These are phyloP conservation scores for Euplagia quadripunctaria DNA, from an alignment of 2,888 invertebrate genomes.

Conservation along the genomic window DNA sequence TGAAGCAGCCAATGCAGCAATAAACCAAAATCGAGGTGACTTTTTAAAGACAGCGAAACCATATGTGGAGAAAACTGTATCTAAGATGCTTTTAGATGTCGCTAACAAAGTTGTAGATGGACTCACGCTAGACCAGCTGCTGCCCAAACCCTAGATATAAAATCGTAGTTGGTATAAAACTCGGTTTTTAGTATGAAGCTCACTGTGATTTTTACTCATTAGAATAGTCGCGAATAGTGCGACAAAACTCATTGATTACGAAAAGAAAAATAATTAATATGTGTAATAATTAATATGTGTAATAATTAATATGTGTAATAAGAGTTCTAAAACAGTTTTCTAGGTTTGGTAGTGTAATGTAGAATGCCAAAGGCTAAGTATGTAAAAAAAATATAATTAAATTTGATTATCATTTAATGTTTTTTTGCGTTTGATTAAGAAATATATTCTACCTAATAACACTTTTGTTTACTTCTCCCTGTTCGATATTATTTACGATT, in stretches of 20 bases:
- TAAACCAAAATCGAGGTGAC: slow-evolving; percentile 88
- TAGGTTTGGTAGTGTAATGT: slow-evolving; percentile 10
- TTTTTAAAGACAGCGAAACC: slow-evolving; percentile 87
- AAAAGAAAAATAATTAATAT: neutral
- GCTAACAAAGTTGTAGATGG: slow-evolving; percentile 87
- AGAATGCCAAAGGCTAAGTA: slow-evolving; percentile 12
- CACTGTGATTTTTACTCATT: slow-evolving; percentile 41
- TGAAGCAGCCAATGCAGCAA: slow-evolving; percentile 86
- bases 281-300: too few relatives aligned
- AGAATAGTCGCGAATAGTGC: slow-evolving; percentile 9
- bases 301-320: too few relatives aligned
- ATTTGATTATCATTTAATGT: neutral
- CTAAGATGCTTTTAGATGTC: slow-evolving; percentile 81
- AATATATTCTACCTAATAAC: too few relatives aligned
- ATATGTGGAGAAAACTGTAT: slow-evolving; percentile 85
- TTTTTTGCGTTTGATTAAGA: neutral
- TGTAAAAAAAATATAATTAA: slow-evolving; percentile 8
- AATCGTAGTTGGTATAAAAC: slow-evolving; percentile 3
- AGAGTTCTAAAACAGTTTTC: neutral
- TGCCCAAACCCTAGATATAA: slow-evolving; percentile 74
- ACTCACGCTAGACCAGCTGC: slow-evolving; percentile 85
- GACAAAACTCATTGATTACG: neutral
- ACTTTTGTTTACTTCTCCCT: too few relatives aligned
- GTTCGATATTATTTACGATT: too few relatives aligned
- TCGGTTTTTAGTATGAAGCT: slow-evolving; percentile 26